These are phyloP conservation scores for Nasua narica DNA, from an alignment of 2,797 vertebrate genomes.

Conservation along the genomic window DNA sequence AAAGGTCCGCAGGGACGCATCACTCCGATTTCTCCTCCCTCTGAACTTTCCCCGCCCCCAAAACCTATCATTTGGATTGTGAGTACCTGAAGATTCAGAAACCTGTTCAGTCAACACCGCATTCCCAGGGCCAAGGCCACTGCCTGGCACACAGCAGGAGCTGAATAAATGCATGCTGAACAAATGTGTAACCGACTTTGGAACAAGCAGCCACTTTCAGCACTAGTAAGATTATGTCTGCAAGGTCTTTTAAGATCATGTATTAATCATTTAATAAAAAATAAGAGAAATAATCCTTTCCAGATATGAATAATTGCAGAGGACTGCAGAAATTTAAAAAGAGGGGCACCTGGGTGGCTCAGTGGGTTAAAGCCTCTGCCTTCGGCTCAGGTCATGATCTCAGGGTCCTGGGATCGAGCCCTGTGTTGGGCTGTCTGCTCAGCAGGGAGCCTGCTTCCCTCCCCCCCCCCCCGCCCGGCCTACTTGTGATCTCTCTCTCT, in stretches of 20 bases:
- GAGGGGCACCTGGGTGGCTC: no score
- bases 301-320: slow-evolving; percentile 13
- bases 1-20: not conserved
- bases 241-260: not conserved
- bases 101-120: not conserved
- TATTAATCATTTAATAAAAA: not conserved
- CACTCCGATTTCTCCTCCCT: not conserved
- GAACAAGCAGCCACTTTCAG: not conserved
- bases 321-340: not conserved
- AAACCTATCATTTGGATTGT: not conserved
- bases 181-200: not conserved
- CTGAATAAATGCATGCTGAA: not conserved
- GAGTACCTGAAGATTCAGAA: not conserved
- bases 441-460: no score
- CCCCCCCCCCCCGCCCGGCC: no score
- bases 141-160: not conserved
- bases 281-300: not conserved
- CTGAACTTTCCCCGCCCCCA: not conserved
- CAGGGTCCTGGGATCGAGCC: no score
- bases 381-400: no score
- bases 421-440: no score
- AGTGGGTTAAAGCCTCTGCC: no score
- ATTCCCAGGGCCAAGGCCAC: not conserved
- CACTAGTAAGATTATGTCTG: not conserved
- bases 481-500: no score